These are phyloP conservation scores for Gari tellinella DNA, from an alignment of 2,888 invertebrate species.

Conservation along the genomic window DNA sequence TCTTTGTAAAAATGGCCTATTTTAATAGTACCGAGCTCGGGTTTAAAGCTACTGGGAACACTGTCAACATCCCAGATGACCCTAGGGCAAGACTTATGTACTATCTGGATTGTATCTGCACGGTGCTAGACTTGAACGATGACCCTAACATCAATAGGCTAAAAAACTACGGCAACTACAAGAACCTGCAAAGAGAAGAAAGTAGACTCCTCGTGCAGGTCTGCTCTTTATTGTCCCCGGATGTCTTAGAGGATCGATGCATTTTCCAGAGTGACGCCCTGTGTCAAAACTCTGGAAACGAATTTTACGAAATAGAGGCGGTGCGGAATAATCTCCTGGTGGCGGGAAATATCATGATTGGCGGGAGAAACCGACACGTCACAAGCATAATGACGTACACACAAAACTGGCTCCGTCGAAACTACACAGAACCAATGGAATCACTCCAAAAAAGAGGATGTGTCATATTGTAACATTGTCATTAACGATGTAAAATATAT, in stretches of 20 bases:
- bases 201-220: constrained; percentile 32
- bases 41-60: constrained; percentile 17
- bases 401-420: constrained; percentile 40
- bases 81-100: constrained; percentile 56
- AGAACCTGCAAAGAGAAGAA: constrained; percentile 25
- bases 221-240: constrained; percentile 46
- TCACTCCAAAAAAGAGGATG: too few relatives aligned
- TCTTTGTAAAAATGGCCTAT: too few relatives aligned
- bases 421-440: constrained; percentile 43
- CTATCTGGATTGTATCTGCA: constrained; percentile 51
- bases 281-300: constrained; percentile 35
- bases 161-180: constrained; percentile 34
- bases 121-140: constrained; percentile 37
- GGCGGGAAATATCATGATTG: constrained; percentile 48
- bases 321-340: constrained; percentile 41
- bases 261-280: constrained; percentile 50
- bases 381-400: constrained; percentile 57
- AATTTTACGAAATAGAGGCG: constrained; percentile 44
- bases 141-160: constrained; percentile 17
- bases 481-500: too few relatives aligned
- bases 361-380: constrained; percentile 44
- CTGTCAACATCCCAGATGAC: constrained; percentile 35
- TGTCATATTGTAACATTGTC: too few relatives aligned
- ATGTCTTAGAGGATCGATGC: constrained; percentile 42
- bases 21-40: constrained; percentile 33